Evolutionary conservation across 2,888 invertebrate genomes (phyloP).

Genomic region (Synanthedon formicaeformis): DNA sequence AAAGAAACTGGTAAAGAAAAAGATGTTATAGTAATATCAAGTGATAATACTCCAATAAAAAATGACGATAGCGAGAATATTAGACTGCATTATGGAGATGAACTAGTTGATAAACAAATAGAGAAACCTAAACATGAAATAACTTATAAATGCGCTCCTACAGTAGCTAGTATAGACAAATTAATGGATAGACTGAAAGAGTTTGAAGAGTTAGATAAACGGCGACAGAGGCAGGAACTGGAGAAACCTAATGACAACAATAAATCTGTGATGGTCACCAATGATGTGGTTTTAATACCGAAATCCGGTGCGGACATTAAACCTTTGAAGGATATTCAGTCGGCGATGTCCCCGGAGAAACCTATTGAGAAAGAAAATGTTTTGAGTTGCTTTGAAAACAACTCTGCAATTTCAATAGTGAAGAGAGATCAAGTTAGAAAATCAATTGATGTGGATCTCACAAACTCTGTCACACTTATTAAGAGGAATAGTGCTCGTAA

Average conservation of each 20-base stretch:
- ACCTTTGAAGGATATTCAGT: conserved; percentile 56
- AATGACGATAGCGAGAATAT: conserved; percentile 60
- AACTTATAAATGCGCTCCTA: conserved; percentile 38
- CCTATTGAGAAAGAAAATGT: conserved; percentile 60
- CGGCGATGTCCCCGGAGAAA: conserved; percentile 54
- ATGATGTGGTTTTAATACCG: conserved; percentile 59
- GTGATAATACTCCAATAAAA: conserved; percentile 51
- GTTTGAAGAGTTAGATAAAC: conserved; percentile 63
- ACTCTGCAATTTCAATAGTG: conserved; percentile 64
- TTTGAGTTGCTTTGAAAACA: conserved; percentile 64
- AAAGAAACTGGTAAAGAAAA: conserved; percentile 41
- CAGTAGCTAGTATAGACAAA: conserved; percentile 61
- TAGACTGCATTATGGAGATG: conserved; percentile 56
- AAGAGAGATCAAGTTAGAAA: conserved; percentile 60
- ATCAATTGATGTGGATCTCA: conserved; percentile 58
- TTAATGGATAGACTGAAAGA: conserved; percentile 63
- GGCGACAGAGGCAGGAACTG: conserved; percentile 53
- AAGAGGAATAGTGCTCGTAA: conserved; percentile 62
- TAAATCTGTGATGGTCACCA: conserved; percentile 58
- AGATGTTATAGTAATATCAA: conserved; percentile 25
- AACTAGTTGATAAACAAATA: conserved; percentile 44
- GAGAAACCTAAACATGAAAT: conserved; percentile 43
- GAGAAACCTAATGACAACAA: conserved; percentile 44
- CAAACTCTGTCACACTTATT: conserved; percentile 60
- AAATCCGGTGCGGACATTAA: conserved; percentile 61